Percentiles rank a stretch among this genome's conserved stretches.
These are phyloP conservation scores for Chydorus sphaericus DNA, from an alignment of 2,888 invertebrate species.

Conservation along the genomic window DNA sequence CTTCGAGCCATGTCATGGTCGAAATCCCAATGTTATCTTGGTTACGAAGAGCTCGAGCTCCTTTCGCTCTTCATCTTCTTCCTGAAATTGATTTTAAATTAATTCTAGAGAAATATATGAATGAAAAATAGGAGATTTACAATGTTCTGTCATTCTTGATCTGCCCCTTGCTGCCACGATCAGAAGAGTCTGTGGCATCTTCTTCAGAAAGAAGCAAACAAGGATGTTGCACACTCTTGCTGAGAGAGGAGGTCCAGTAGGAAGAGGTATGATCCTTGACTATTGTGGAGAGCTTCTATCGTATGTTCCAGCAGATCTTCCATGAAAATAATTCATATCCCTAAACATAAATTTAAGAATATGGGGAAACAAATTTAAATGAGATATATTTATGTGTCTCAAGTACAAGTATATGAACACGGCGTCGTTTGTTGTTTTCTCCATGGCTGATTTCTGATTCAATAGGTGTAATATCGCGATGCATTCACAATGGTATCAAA, in stretches of 20 bases:
- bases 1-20: too few species aligned
- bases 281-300: slow-evolving; percentile 68
- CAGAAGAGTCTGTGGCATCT: slow-evolving; percentile 80
- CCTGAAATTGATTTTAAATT: not conserved
- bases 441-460: not conserved
- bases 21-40: too few species aligned
- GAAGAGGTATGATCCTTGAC: slow-evolving; percentile 82
- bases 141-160: not conserved
- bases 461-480: too few species aligned
- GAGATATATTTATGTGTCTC: slow-evolving; percentile 75
- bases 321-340: slow-evolving; percentile 96
- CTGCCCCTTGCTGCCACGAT: slow-evolving; percentile 31
- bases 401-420: slow-evolving; percentile 64
- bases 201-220: slow-evolving; percentile 55
- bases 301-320: slow-evolving; percentile 69
- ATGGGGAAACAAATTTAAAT: slow-evolving; percentile 58
- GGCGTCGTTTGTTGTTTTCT: not conserved
- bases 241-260: slow-evolving; percentile 72
- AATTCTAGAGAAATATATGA: not conserved
- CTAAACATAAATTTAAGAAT: slow-evolving; percentile 34
- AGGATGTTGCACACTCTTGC: slow-evolving; percentile 59
- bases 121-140: not conserved
- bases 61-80: slow-evolving; percentile 1
- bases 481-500: too few species aligned
- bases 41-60: too few species aligned